Conservation (phyloP, 2,888 invertebrate genomes). For the Eumacrocentrus americanus region DNA sequence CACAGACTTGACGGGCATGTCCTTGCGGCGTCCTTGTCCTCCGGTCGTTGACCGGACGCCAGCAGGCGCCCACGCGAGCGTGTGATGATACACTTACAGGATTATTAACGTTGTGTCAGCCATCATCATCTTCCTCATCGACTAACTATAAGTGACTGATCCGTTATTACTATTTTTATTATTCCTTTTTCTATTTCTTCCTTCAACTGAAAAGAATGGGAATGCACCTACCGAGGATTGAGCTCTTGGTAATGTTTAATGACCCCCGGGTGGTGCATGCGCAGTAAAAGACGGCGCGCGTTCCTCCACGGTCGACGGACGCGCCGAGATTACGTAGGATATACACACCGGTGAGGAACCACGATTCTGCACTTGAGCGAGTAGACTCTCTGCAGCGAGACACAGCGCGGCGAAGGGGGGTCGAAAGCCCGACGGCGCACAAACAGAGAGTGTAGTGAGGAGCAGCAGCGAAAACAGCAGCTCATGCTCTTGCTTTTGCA, state of each 20-base stretch:
- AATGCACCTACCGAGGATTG: no score
- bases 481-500: no score
- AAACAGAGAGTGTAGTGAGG: constrained; percentile 6
- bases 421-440: constrained; percentile 16
- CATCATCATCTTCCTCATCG: constrained; percentile 5
- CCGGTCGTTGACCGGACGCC: constrained; percentile 55
- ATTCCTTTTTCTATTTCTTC: no score
- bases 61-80: constrained; percentile 30
- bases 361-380: constrained; percentile 5
- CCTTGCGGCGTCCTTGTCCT: constrained; percentile 60
- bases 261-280: neutral
- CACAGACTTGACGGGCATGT: constrained; percentile 42
- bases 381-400: constrained; percentile 16
- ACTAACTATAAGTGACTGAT: no score
- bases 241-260: neutral
- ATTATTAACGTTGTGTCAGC: constrained; percentile 12
- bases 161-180: no score
- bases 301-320: neutral
- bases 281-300: neutral
- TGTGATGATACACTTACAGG: constrained; percentile 12
- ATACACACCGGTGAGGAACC: neutral
- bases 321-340: neutral
- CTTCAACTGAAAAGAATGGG: no score
- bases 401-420: constrained; percentile 26
- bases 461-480: constrained; percentile 4